Evolutionary conservation across 2,888 invertebrate genomes (phyloP).

Genomic region (Steromphala cineraria): DNA sequence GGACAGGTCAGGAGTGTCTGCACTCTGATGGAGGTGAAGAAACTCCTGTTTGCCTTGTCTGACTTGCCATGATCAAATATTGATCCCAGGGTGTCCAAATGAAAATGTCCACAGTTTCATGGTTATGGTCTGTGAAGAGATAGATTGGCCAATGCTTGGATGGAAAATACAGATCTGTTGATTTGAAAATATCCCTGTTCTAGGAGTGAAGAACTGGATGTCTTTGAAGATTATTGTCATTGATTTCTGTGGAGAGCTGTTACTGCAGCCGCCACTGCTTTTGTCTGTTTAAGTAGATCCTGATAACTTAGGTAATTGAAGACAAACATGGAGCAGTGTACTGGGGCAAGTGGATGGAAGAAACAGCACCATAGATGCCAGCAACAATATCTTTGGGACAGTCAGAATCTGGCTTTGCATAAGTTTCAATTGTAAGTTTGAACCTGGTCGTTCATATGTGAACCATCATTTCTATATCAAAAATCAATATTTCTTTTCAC

Average conservation of each 20-base stretch:
- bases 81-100: not conserved
- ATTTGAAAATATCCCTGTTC: not conserved
- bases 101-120: not conserved
- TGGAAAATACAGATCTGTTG: not conserved
- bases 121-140: not conserved
- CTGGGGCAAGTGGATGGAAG: too few species aligned
- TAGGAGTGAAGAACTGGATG: not conserved
- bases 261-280: not conserved
- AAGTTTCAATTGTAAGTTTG: too few species aligned
- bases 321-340: not conserved
- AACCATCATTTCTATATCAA: too few species aligned
- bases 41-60: not conserved
- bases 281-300: not conserved
- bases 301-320: not conserved
- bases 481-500: too few species aligned
- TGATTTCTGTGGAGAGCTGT: not conserved
- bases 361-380: too few species aligned
- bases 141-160: not conserved
- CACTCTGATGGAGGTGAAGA: not conserved
- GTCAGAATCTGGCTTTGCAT: too few species aligned
- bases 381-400: too few species aligned
- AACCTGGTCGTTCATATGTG: too few species aligned
- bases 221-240: not conserved
- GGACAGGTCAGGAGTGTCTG: too few species aligned
- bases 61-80: not conserved